A percentile compares a stretch with the other conserved stretches of the same genome.
These are phyloP conservation scores for Tipula unca DNA, from an alignment of 2,888 invertebrate genomes.

Conservation along the genomic window DNA sequence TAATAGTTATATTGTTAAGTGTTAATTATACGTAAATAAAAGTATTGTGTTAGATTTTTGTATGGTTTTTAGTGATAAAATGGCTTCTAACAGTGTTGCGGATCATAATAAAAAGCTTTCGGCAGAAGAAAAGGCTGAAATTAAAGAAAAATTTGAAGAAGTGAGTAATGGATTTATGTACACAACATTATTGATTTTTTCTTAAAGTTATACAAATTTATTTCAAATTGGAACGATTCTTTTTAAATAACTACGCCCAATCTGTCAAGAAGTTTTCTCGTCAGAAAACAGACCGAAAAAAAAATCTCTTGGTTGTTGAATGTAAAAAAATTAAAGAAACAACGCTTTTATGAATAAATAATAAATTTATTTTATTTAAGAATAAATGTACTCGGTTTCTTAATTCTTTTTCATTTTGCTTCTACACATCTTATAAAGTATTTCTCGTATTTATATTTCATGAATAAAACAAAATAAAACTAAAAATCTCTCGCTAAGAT, in stretches of 20 bases:
- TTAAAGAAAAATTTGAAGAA: conserved; percentile 66
- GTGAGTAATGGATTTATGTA: conserved; percentile 44
- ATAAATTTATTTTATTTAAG: not conserved
- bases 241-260: not conserved
- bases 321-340: not conserved
- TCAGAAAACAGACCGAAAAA: not conserved
- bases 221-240: not conserved
- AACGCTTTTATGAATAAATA: not conserved
- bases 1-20: not conserved
- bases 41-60: conserved; percentile 9
- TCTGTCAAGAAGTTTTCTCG: not conserved
- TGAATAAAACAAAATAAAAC: not conserved
- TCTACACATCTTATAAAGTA: not conserved
- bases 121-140: conserved; percentile 61
- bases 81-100: conserved; percentile 32
- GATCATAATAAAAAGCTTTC: conserved; percentile 36
- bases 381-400: not conserved
- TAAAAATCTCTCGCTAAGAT: not conserved
- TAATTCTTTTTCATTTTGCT: conserved; percentile 8
- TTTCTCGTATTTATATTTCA: not conserved
- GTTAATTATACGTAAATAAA: not conserved
- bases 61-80: conserved; percentile 23
- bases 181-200: not conserved
- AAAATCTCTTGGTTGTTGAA: not conserved
- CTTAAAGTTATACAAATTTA: not conserved